phyloP scores from a whole-genome alignment of 92 coral and sea anemone genomes.

The Nematostella vectensis region DNA sequence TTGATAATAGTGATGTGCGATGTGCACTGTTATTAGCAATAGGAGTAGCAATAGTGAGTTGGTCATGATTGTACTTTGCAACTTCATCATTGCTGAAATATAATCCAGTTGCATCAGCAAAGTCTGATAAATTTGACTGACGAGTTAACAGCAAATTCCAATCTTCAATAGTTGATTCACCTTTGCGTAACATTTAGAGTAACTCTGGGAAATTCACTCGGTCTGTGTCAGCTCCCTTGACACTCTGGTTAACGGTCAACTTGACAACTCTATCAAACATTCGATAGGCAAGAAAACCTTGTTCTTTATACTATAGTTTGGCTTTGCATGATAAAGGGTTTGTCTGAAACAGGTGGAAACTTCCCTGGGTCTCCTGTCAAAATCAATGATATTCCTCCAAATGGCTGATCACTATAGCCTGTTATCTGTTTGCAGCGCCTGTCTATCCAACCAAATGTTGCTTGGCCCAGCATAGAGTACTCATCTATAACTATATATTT shows the following conservation, averaged over 20 bases:
- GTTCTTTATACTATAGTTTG: slow-evolving; percentile 37
- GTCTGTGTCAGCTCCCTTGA: slow-evolving; percentile 23
- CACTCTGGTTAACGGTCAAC: slow-evolving; percentile 36
- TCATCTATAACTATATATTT: slow-evolving; percentile 42
- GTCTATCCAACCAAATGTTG: slow-evolving; percentile 38
- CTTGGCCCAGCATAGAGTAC: slow-evolving; percentile 47
- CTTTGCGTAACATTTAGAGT: slow-evolving; percentile 25
- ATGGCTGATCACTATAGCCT: slow-evolving; percentile 17
- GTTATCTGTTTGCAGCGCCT: slow-evolving; percentile 40
- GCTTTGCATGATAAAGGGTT: slow-evolving; percentile 47
- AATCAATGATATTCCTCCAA: slow-evolving; percentile 28
- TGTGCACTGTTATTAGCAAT: slow-evolving; percentile 39
- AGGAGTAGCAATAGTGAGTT: slow-evolving; percentile 30
- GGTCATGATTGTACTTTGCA: slow-evolving; percentile 37
- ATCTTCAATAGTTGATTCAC: slow-evolving; percentile 34
- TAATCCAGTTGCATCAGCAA: slow-evolving; percentile 43
- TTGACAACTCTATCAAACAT: slow-evolving; percentile 44
- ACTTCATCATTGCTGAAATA: slow-evolving; percentile 51
- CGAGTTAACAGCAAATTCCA: slow-evolving; percentile 37
- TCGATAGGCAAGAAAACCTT: slow-evolving; percentile 35
- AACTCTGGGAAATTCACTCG: slow-evolving; percentile 25
- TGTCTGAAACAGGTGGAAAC: slow-evolving; percentile 38
- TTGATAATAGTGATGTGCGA: slow-evolving; percentile 45
- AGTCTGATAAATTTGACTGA: slow-evolving; percentile 20
- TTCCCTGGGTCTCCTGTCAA: slow-evolving; percentile 35